A percentile compares a stretch with the other conserved stretches of the same genome.
Evolutionary conservation across 2,797 vertebrate species (phyloP).

Genomic region (Sebastes matsubarae): DNA sequence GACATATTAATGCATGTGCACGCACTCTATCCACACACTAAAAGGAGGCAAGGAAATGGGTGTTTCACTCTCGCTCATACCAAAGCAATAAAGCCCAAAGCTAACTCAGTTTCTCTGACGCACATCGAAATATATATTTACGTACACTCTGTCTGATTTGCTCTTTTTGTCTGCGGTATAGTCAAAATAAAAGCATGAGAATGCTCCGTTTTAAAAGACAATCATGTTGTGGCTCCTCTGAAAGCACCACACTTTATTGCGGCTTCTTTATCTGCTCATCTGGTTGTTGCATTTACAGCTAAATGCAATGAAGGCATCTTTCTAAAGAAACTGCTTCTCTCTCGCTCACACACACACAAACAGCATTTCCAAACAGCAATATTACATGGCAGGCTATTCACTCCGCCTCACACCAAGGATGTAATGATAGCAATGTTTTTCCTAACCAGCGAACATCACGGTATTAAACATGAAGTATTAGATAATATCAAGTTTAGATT

Average conservation of each 20-base stretch:
- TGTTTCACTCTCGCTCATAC: conserved; percentile 19
- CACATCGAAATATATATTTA: background rate
- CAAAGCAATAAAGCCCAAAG: conserved; percentile 18
- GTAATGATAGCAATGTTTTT: background rate
- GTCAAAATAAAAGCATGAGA: conserved; percentile 13
- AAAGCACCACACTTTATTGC: background rate
- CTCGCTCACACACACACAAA: background rate
- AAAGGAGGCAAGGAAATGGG: background rate
- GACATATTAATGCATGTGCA: conserved; percentile 13
- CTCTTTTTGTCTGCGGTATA: background rate
- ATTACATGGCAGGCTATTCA: background rate
- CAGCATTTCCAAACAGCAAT: background rate
- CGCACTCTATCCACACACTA: too few relatives aligned
- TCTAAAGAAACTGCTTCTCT: background rate
- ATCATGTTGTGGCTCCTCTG: background rate
- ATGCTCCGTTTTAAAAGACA: background rate
- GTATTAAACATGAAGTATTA: conserved; percentile 8
- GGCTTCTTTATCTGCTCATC: conserved; percentile 16
- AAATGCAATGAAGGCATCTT: conserved; percentile 23
- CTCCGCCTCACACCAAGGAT: background rate
- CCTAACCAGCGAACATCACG: background rate
- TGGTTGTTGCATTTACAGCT: background rate
- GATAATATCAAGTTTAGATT: background rate
- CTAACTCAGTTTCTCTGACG: background rate
- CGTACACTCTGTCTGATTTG: background rate